Percentiles rank a stretch among this genome's conserved stretches.
These are phyloP conservation scores for Bombylius discolor DNA, from an alignment of 2,888 invertebrate species.

Conservation along the genomic window DNA sequence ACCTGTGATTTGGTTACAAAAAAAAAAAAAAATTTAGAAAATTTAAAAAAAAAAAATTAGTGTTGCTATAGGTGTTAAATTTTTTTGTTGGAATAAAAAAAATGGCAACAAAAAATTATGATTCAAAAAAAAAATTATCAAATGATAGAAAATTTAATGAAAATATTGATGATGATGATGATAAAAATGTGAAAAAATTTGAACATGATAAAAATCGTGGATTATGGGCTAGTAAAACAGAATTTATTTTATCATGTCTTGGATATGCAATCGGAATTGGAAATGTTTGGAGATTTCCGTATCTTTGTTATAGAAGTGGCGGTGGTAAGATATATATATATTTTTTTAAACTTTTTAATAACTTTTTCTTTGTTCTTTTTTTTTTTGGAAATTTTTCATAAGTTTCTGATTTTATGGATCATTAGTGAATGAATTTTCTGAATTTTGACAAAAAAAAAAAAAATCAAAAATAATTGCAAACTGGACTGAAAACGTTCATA, in stretches of 20 bases:
- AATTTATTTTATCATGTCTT: conserved; percentile 67
- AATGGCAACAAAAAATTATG: no score
- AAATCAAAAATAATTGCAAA: not conserved
- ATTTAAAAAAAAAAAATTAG: no score
- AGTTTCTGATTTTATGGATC: no score
- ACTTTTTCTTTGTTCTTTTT: no score
- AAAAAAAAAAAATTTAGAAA: no score
- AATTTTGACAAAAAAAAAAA: not conserved
- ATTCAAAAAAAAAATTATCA: no score
- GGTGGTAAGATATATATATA: conserved; percentile 46
- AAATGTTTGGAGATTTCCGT: conserved; percentile 79
- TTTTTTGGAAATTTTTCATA: no score
- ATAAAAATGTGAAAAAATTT: conserved; percentile 4
- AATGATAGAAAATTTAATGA: not conserved
- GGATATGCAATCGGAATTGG: conserved; percentile 79
- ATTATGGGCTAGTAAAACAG: conserved; percentile 59
- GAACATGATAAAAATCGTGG: conserved; percentile 38
- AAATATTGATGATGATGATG: not conserved
- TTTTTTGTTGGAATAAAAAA: no score
- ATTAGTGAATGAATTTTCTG: no score
- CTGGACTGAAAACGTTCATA: no score
- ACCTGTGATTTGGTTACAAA: no score
- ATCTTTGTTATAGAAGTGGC: conserved; percentile 72
- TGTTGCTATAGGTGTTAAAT: no score
- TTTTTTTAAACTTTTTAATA: conserved; percentile 4